These are phyloP conservation scores for Metalampra italica DNA, from an alignment of 2,888 invertebrate species.

Conservation along the genomic window DNA sequence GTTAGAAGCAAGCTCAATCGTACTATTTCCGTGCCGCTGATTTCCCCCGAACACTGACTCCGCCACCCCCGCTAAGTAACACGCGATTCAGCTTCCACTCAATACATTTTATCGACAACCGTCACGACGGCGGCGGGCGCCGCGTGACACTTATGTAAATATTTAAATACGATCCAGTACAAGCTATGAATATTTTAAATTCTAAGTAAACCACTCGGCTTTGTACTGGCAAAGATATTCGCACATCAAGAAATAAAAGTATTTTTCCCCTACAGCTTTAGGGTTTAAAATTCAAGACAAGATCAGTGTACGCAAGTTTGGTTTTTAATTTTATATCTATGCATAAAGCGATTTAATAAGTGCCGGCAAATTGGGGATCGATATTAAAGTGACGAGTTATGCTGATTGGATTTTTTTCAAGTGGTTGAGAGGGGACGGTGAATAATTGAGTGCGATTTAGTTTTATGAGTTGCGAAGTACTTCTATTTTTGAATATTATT, in stretches of 20 bases:
- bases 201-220: conserved; percentile 73
- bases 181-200: conserved; percentile 80
- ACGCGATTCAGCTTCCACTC: conserved; percentile 35
- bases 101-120: conserved; percentile 74
- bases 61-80: not conserved
- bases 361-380: conserved; percentile 73
- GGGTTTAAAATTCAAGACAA: conserved; percentile 47
- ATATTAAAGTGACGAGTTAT: conserved; percentile 75
- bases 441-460: conserved; percentile 72
- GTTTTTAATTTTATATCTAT: conserved; percentile 59
- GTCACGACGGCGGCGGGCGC: conserved; percentile 68
- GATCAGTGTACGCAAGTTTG: conserved; percentile 34
- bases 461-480: conserved; percentile 36
- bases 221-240: conserved; percentile 56
- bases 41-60: conserved; percentile 1
- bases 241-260: conserved; percentile 50
- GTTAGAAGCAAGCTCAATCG: no score
- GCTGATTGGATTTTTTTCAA: conserved; percentile 77
- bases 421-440: conserved; percentile 64
- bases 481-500: conserved; percentile 11
- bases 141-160: conserved; percentile 79
- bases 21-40: conserved; percentile 7
- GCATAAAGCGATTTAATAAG: conserved; percentile 74
- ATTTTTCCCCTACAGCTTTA: conserved; percentile 42
- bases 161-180: conserved; percentile 80